Base-by-base conservation (phyloP, 2,113 vertebrate species). In the Okapia johnstoni region DNA sequence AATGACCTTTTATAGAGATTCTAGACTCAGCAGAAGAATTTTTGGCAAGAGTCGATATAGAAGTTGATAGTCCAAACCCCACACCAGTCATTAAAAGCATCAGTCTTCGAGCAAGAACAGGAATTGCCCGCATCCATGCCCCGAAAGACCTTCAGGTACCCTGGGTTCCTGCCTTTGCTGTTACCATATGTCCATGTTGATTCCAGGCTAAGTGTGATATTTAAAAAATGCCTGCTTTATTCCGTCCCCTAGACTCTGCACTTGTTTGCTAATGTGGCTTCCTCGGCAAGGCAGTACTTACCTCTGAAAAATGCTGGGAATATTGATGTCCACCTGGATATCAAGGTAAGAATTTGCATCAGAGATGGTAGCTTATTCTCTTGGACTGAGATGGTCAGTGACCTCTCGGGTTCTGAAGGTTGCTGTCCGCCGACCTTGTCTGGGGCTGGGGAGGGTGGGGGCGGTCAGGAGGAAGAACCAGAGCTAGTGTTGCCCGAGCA, bases 241-340 rank as follows among this genome's bases (percentile, higher is more conserved):
- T 43, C 61, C 86, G 97, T 98, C 30, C 54, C 99, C 54, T 97
- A 99, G 99, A 99, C 98, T 55, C 98, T 99, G 40, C 97, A 97
- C 97, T 98, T 99, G 66, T 99, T 97, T 90, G 93, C 99, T 85
- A 96, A 80, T 54, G 94, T 99, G 97, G 99, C 99, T 98, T 99
- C 99, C 96, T 99, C 98, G 92, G 96, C 98, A 93, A 99, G 98
- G 92, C 99, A 99, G 96, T 98, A 98, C 7, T 98, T 99, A 94
- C 99, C 99, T 2, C 98, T 99, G 98, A 99, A 99, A 98, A 99
- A 99, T 98, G 99, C 99, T 96, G 99, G 99, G 87, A 99, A 99
- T 98, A 99, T 99, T 96, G 98, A 98, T 21, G 99, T 99, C 84
- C 97, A 98, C 97, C 98, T 99, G 92, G 99, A 99, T 97, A 95